phyloP scores from a whole-genome alignment of 2,888 invertebrate species.

The Leptothorax acervorum region DNA sequence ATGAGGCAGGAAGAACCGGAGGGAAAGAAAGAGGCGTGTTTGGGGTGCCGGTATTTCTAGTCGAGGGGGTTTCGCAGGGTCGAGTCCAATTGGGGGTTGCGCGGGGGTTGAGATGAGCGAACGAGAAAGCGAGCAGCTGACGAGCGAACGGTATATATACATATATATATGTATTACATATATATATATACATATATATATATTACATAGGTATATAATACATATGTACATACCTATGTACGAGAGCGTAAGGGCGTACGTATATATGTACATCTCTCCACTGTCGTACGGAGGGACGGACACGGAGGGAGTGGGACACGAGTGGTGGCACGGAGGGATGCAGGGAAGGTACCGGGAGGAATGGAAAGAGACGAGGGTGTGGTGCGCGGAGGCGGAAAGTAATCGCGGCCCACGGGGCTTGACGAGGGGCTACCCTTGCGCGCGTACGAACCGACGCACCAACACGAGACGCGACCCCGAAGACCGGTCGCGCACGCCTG shows the following conservation, averaged over 20 bases:
- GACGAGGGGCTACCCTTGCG: conserved; percentile 68
- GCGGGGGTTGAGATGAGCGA: conserved; percentile 72
- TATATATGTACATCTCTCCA: conserved; percentile 55
- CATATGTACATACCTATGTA: conserved; percentile 24
- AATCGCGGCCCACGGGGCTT: conserved; percentile 83
- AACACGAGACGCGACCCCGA: conserved; percentile 55
- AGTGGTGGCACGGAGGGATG: conserved; percentile 73
- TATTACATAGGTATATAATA: not conserved
- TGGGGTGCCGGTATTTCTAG: conserved; percentile 72
- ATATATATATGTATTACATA: conserved; percentile 16
- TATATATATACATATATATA: not conserved
- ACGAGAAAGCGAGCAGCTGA: conserved; percentile 85
- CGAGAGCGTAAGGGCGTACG: conserved; percentile 61
- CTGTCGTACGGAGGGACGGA: conserved; percentile 70
- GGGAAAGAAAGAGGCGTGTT: conserved; percentile 63
- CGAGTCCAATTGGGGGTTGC: conserved; percentile 65
- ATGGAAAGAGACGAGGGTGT: conserved; percentile 85
- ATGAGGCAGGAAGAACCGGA: conserved; percentile 42
- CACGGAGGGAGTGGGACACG: conserved; percentile 38
- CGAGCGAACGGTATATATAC: conserved; percentile 72
- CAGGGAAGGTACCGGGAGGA: conserved; percentile 82
- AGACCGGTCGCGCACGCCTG: conserved; percentile 36
- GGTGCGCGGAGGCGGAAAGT: conserved; percentile 88
- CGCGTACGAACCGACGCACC: conserved; percentile 51
- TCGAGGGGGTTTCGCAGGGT: conserved; percentile 67